Base-by-base conservation (phyloP, 2,888 invertebrate species). In the Ectropis crepuscularia region DNA sequence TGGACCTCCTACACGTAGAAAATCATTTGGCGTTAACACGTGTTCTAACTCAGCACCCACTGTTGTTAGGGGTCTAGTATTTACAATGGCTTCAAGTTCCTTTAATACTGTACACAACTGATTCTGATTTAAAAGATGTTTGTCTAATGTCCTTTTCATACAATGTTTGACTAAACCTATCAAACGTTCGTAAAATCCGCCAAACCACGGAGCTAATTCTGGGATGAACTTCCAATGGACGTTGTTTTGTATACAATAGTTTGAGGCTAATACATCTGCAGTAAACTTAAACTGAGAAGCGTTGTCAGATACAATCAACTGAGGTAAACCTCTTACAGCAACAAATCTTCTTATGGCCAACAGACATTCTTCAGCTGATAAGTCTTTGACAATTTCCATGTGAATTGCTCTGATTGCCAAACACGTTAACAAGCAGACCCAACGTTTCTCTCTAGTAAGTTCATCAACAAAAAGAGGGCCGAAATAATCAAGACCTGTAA, bases 121-220 rank as follows among this genome's bases (percentile, higher is more conserved):
- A 8, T 37, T 49, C 11, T 49, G 37, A 49, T 49, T 37, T 6
- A 49, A 37, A 7, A 49, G 11, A 11, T 49, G 49, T n/a, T 49
- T 49, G 6, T n/a, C 49, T n/a, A 43, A n/a, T 36, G 57, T 43
- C 10, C 50, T 10, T 37, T 49, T 43, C 11, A 57, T 5, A 42
- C 57, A 48, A n/a, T 57, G 7, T 28, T 57, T 57, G 5, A 57
- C 55, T 0, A 57, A 6, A 6, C 50, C 62, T 0, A 66, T 37
- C 5, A 74, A 6, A 11, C 69, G 28, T 43, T 74, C 73, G 37
- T 74, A 74, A 12, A 65, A 63, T 0, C 74, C 73, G 0, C 72
- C 73, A 41, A 47, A 43, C 72, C 73, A 73, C 2, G 72, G 75
- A 0, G 72, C 71, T 2, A 71, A 46, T 37, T 71, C 53, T 0